Evolutionary conservation across 2,113 vertebrate species (phyloP), one percentile per base, ranked within the genome.

Genomic region (Strix uralensis): DNA sequence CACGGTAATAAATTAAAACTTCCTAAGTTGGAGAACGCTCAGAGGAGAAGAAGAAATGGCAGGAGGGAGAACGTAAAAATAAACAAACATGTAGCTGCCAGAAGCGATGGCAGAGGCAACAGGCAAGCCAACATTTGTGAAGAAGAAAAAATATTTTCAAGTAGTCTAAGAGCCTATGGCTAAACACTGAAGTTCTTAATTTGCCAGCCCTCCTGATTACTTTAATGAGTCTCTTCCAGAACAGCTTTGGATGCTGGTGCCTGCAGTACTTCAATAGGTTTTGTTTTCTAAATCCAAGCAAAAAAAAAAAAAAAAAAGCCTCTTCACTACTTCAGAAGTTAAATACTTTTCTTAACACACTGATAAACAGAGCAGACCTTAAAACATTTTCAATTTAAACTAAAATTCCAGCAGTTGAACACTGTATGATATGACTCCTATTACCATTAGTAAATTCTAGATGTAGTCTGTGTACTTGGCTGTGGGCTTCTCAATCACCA

Each of bases 1-100:
- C 42, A 67, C 32, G 5, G 47, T 65, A 92, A 92, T 89, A 94
- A 96, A 94, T 96, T 74, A 89, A 84, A 90, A 69, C 88, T 87
- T 89, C 46, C 17, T 72, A 85, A 91, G 66, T 0, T 77, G 62
- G 62, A 96, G 62, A 87, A 90, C n/a, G 20, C 81, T 92, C 62
- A 84, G 73, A 80, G 40, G 30, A 80, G 40, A 13, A 81, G 38
- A 52, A 89, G 27, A 94, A 94, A 94, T 42, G 46, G n/a, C 73
- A 94, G 57, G 58, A 66, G 49, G 34, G 34, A 89, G 30, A 79
- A 87, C 5, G 3, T 25, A 86, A 79, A 82, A 82, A 83, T 67
- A 94, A 93, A 94, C 72, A 92, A 94, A 55, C 7, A 63, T 1
- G 5, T 4, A 86, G 77, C 61, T 93, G 80, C 80, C 77, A 94